Conservation (phyloP, 2,888 invertebrate genomes). For the Lissonota sp. region DNA sequence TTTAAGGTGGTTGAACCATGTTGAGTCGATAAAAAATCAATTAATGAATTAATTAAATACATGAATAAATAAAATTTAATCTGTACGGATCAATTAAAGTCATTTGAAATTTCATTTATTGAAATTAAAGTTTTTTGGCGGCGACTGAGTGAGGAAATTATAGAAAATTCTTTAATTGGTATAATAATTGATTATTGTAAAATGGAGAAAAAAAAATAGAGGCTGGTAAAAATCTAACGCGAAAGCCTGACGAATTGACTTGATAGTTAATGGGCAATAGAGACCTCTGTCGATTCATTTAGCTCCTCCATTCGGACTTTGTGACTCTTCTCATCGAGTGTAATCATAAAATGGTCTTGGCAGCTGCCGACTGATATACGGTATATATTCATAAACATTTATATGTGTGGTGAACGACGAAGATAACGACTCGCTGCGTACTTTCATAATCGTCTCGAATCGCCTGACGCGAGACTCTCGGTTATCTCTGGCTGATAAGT, state of each 20-base stretch:
- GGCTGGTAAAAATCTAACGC: neutral
- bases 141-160: neutral
- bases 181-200: neutral
- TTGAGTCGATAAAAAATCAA: too few relatives aligned
- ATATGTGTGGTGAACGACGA: too few relatives aligned
- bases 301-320: conserved; percentile 3
- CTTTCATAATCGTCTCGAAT: too few relatives aligned
- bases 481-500: too few relatives aligned
- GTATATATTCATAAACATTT: too few relatives aligned
- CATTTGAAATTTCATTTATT: neutral
- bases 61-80: too few relatives aligned
- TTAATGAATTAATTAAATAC: too few relatives aligned
- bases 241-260: conserved; percentile 27
- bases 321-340: neutral
- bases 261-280: conserved; percentile 38
- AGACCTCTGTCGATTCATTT: conserved; percentile 36
- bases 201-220: neutral
- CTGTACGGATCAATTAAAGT: neutral
- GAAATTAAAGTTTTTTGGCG: too few relatives aligned
- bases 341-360: too few relatives aligned
- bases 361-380: too few relatives aligned
- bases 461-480: too few relatives aligned
- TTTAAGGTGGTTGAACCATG: conserved; percentile 45
- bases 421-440: too few relatives aligned
- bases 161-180: neutral